Evolutionary conservation across 2,797 vertebrate genomes (phyloP).

Genomic region (Epinephelus coioides): DNA sequence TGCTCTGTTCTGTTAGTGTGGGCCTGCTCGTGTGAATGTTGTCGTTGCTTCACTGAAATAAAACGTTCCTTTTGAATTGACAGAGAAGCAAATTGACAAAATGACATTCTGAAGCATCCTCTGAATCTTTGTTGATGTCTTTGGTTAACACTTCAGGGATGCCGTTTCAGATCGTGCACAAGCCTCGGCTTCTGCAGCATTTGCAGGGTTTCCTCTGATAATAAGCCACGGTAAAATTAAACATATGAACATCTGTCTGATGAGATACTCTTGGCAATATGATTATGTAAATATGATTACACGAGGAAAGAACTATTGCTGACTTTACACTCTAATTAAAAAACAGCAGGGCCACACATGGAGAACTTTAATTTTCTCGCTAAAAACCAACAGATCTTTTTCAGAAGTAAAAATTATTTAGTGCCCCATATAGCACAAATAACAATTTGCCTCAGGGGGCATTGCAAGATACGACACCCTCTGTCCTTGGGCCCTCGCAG

Average conservation of each 20-base stretch:
- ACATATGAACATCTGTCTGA: slow-evolving; percentile 4
- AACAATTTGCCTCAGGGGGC: no score
- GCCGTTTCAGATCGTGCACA: slow-evolving; percentile 13
- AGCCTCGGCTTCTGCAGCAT: slow-evolving; percentile 14
- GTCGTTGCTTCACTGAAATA: neutral
- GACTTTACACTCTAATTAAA: no score
- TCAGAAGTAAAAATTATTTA: no score
- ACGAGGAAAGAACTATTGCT: no score
- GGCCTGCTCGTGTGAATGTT: neutral
- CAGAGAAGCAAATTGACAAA: slow-evolving; percentile 4
- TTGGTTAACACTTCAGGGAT: slow-evolving; percentile 20
- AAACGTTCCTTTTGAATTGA: slow-evolving; percentile 43
- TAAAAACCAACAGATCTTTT: no score
- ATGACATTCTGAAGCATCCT: neutral
- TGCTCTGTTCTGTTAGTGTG: neutral
- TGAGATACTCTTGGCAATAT: neutral
- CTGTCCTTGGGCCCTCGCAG: no score
- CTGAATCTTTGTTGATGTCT: slow-evolving; percentile 34
- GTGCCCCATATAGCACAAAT: no score
- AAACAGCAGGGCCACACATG: no score
- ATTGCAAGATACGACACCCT: no score
- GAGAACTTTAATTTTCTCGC: no score
- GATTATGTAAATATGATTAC: no score
- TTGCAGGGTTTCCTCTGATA: slow-evolving; percentile 22
- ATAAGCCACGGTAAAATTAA: neutral